phyloP scores from a whole-genome alignment of 2,113 vertebrate genomes.

The Oenanthe melanoleuca region DNA sequence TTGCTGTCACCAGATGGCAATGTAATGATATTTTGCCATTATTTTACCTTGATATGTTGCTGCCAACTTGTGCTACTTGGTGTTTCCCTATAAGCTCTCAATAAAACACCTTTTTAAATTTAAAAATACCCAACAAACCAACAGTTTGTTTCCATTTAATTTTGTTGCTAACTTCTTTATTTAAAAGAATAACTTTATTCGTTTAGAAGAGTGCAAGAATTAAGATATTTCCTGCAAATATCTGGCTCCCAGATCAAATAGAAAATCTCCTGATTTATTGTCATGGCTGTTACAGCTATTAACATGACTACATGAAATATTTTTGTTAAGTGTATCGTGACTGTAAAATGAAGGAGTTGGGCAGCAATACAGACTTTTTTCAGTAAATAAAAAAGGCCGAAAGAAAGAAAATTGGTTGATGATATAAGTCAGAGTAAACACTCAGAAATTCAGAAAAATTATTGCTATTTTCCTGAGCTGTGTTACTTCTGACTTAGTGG shows the following conservation, averaged over 20 bases:
- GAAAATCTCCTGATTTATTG: neutral
- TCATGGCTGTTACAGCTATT: neutral
- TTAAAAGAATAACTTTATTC: neutral
- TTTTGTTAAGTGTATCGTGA: neutral
- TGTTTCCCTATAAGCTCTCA: neutral
- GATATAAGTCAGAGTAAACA: neutral
- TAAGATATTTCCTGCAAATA: neutral
- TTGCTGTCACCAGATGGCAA: constrained; percentile 30
- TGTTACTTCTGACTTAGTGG: neutral
- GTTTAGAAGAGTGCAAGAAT: neutral
- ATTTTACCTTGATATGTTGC: neutral
- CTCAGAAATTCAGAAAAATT: neutral
- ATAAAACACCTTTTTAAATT: neutral
- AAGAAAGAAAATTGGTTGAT: neutral
- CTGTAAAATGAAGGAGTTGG: neutral
- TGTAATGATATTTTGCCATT: neutral
- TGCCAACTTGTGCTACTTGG: neutral
- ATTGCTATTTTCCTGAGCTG: neutral
- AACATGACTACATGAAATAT: neutral
- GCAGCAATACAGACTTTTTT: neutral
- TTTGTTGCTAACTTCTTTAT: neutral
- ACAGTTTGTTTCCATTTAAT: neutral
- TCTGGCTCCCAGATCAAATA: neutral
- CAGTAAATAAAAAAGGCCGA: neutral
- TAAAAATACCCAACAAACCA: neutral